Base-by-base conservation (phyloP, 2,888 invertebrate species). In the Sminthurinus aureus region DNA sequence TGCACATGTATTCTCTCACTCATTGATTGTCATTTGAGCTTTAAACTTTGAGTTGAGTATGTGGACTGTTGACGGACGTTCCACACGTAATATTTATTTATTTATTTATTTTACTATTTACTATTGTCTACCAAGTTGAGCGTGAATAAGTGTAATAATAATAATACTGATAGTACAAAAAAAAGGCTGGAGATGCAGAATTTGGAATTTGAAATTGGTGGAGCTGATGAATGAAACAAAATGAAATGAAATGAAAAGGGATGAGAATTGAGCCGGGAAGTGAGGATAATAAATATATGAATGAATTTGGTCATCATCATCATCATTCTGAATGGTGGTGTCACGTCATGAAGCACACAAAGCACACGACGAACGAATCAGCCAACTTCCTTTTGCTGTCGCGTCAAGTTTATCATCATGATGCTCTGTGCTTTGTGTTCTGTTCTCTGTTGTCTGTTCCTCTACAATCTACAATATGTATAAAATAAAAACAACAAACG, bases 291-390 rank as follows among this genome's bases (percentile, higher is more conserved):
- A 78, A 78, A 66, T 11, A 52, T 15, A 64, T 38, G 22, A 78
- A 52, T 15, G 64, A 52, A 78, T 66, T 26, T 38, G 78, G 78
- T 26, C 77, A 58, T 58, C 26, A 78, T 78, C n/a, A n/a, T n/a
- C n/a, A n/a, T n/a, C n/a, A n/a, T n/a, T n/a, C n/a, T n/a, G n/a
- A n/a, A n/a, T n/a, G n/a, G n/a, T n/a, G 78, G 52, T 78, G 78
- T 64, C 78, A 78, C 78, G 64, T 78, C 71, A 64, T 76, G 76
- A 52, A 76, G 66, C 51, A 66, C 78, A 66, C 78, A 78, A n/a
- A n/a, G n/a, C n/a, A n/a, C n/a, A n/a, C 78, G 78, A 64, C 78
- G 66, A 13, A n/a, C 22, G 66, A 66, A 22, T 12, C 67, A 8
- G 22, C 71, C 71, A 71, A 71, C 71, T 71, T 71, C 71, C 71